Percentiles rank a stretch among this genome's conserved stretches.
Conservation (phyloP, 2,113 vertebrate species). For the Crotophaga sulcirostris region DNA sequence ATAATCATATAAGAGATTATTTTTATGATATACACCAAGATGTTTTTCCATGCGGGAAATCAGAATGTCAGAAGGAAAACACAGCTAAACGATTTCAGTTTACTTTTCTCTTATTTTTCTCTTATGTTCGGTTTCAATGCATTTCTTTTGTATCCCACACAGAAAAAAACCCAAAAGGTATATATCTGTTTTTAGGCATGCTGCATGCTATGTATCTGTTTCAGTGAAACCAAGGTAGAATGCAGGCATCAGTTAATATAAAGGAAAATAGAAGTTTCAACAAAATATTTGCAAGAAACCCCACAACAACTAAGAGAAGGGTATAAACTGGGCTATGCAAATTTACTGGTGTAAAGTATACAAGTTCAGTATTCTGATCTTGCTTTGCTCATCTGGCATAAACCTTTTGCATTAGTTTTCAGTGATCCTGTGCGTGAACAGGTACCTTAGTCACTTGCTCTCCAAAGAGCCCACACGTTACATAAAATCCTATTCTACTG, state of each 20-base stretch:
- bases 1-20: slow-evolving; percentile 12
- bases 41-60: background rate
- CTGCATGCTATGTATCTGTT: background rate
- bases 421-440: background rate
- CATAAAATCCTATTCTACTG: background rate
- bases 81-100: background rate
- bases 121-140: background rate
- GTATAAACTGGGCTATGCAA: background rate
- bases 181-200: background rate
- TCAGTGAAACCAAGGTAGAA: background rate
- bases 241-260: background rate
- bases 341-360: background rate
- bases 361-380: background rate
- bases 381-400: background rate
- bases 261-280: background rate
- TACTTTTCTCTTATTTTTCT: slow-evolving; percentile 21
- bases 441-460: background rate
- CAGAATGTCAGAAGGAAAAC: slow-evolving; percentile 7
- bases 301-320: background rate
- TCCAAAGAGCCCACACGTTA: background rate
- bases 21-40: background rate
- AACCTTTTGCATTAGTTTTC: background rate
- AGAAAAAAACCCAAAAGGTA: background rate
- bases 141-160: background rate
- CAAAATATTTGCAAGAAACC: background rate